phyloP scores from a whole-genome alignment of 2,888 invertebrate species.

The Drosophila eohydei region DNA sequence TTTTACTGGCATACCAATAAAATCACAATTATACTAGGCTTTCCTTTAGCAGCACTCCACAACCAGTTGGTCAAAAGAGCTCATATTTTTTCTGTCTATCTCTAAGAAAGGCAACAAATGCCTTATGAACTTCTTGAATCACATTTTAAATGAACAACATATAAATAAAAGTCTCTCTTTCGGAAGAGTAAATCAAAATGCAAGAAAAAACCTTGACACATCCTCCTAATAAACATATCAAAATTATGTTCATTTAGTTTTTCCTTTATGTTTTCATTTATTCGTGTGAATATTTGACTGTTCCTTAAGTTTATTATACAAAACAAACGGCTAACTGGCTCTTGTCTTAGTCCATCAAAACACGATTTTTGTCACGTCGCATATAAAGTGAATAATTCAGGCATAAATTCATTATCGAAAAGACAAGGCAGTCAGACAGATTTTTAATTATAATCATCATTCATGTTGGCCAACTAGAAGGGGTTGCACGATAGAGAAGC shows the following conservation, averaged over 20 bases:
- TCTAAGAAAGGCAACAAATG: no score
- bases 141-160: not conserved
- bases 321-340: not conserved
- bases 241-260: not conserved
- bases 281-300: not conserved
- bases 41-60: no score
- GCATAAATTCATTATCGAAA: slow-evolving; percentile 47
- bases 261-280: not conserved
- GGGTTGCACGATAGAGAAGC: slow-evolving; percentile 18
- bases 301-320: slow-evolving; percentile 23
- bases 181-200: slow-evolving; percentile 1
- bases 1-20: no score
- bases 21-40: no score
- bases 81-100: not conserved
- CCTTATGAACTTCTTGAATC: not conserved
- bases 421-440: slow-evolving; percentile 2
- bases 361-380: slow-evolving; percentile 44
- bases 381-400: slow-evolving; percentile 56
- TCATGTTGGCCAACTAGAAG: slow-evolving; percentile 56
- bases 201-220: not conserved
- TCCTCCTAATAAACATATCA: slow-evolving; percentile 1
- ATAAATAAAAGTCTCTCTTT: not conserved
- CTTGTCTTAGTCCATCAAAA: slow-evolving; percentile 48
- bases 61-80: no score
- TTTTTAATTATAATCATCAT: slow-evolving; percentile 72